phyloP scores from a whole-genome alignment of 2,888 invertebrate genomes.

The Cistogaster globosa region DNA sequence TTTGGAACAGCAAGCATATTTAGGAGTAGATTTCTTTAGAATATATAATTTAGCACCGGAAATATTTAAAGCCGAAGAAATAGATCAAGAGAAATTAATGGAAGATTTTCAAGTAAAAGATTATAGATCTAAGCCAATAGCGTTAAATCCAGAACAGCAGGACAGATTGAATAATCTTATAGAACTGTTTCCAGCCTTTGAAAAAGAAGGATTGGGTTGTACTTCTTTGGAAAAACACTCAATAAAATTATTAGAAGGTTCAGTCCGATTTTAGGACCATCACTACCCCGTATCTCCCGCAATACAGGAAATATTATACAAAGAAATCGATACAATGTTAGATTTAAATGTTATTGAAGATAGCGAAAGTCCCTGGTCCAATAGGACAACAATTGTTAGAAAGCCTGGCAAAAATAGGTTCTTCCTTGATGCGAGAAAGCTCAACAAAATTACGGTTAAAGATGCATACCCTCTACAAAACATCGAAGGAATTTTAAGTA shows the following conservation, averaged over 20 bases:
- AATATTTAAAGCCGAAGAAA: not conserved
- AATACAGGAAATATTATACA: no score
- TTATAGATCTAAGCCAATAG: no score
- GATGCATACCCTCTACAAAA: slow-evolving; percentile 41
- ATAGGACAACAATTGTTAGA: slow-evolving; percentile 73
- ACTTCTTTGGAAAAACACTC: slow-evolving; percentile 42
- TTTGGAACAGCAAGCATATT: slow-evolving; percentile 38
- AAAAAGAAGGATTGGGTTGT: no score
- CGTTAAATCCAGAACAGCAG: no score
- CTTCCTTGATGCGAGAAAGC: slow-evolving; percentile 74
- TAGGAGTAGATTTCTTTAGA: slow-evolving; percentile 63
- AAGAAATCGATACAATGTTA: no score
- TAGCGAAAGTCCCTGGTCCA: slow-evolving; percentile 76
- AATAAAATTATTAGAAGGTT: slow-evolving; percentile 61
- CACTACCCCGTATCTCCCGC: no score
- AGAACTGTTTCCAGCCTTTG: no score
- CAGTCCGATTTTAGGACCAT: no score
- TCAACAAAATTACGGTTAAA: slow-evolving; percentile 30
- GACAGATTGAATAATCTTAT: no score
- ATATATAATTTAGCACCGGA: slow-evolving; percentile 42
- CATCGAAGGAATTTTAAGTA: slow-evolving; percentile 66
- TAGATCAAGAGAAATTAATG: no score
- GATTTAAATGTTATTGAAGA: slow-evolving; percentile 72
- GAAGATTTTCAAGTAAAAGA: no score
- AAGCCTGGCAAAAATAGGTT: slow-evolving; percentile 73